These are phyloP conservation scores for Crotalus horridus DNA, from an alignment of 2,113 vertebrate species.

Conservation along the genomic window DNA sequence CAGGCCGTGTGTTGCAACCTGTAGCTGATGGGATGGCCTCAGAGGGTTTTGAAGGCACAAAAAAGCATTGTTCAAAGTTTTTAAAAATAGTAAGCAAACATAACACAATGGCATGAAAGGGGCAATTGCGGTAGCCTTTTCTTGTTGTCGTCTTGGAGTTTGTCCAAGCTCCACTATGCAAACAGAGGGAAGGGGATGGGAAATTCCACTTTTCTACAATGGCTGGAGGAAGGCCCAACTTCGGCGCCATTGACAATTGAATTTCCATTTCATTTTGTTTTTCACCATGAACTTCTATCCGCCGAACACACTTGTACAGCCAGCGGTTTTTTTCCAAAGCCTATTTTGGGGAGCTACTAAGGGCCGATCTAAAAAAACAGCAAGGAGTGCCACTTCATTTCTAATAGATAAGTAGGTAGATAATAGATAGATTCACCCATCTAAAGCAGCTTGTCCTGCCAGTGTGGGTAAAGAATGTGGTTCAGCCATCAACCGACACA, in stretches of 20 bases:
- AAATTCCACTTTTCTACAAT: constrained; percentile 25
- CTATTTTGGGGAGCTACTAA: not conserved
- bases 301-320: constrained; percentile 3
- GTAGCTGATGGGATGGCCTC: not conserved
- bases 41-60: constrained; percentile 12
- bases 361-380: not conserved
- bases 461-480: not conserved
- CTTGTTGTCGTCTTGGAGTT: constrained; percentile 42
- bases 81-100: constrained; percentile 50
- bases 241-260: constrained; percentile 26
- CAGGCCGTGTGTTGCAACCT: not conserved
- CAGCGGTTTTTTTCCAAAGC: rapidly evolving
- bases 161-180: constrained; percentile 58
- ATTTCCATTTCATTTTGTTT: constrained; percentile 27
- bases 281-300: constrained; percentile 10
- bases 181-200: constrained; percentile 30
- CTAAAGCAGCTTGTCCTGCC: not conserved
- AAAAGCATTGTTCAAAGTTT: constrained; percentile 35
- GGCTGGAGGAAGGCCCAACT: constrained; percentile 52
- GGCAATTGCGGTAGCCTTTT: constrained; percentile 56
- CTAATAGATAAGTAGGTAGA: not conserved
- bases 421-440: not conserved
- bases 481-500: not conserved
- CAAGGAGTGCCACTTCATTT: not conserved
- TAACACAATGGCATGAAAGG: constrained; percentile 29